Evolutionary conservation across 2,797 vertebrate genomes (phyloP), one percentile per base, ranked within the genome.

Genomic region (Crax fasciolata): DNA sequence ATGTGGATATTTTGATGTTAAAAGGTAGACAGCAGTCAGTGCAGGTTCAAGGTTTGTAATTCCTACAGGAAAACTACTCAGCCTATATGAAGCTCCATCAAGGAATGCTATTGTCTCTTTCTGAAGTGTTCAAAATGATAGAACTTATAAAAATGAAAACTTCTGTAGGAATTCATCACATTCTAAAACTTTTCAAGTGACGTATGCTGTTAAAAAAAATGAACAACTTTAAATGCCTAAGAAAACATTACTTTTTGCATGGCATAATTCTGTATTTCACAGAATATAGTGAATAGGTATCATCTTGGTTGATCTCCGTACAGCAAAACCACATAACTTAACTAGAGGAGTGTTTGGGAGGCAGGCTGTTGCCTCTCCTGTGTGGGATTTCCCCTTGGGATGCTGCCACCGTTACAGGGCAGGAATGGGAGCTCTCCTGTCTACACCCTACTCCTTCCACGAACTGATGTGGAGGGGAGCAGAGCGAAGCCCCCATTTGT

Each of bases 161-260:
- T 32, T 55, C 52, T 38, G 35, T 28, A 27, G 35, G 28, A 52
- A 41, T 46, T 28, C 38, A 20, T 59, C 72, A 17, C 28, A 38
- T 41, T n/a, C 15, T 62, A 48, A 51, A 77, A 13, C 48, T 43
- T 76, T 52, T 30, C 48, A 63, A 39, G 17, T 49, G 27, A 51
- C 19, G 41, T 52, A 41, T 15, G 38, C 17, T 9, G 38, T 32
- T 63, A 43, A 48, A 35, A 35, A 35, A 41, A 62, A 77, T 63
- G 11, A 52, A 25, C 17, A 20, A 38, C 38, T 62, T 79, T 78
- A 83, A 90, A 81, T 82, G 70, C 61, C 30, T 75, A 88, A 30
- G 28, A 62, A 67, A 30, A 52, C 61, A 91, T 63, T 73, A 19
- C 52, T 72, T 27, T 84, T 68, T 79, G 87, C 84, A 90, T 65